Evolutionary conservation across 2,113 vertebrate species (phyloP), one percentile per base, ranked within the genome.

Genomic region (Chloropsis hardwickii): DNA sequence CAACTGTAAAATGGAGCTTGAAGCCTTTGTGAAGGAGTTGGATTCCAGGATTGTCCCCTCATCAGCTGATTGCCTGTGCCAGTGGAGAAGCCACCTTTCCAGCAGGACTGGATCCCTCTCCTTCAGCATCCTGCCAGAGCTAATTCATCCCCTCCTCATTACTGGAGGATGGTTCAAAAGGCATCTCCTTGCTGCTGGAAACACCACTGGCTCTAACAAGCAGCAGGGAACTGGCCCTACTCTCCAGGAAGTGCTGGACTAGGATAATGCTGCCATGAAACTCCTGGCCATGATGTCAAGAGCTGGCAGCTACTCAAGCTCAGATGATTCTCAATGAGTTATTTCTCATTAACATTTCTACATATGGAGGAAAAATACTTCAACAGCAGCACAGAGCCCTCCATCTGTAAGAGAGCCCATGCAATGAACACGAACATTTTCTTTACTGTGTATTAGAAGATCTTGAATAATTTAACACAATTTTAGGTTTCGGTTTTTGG

Each of bases 301-400:
- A 44, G 47, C 3, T 83, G 79, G 76, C 79, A 87, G 79, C 27
- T 82, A 69, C 91, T 74, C 71, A 77, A 54, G 54, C 66, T 69
- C 67, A 47, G 50, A 82, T 56, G 39, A 85, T 85, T 66, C 78
- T 72, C 53, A 67, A 44, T 7, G 31, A 72, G 42, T 1, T 58
- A 44, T 58, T 85, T 73, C 61, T 95, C 62, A 62, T 89, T 86
- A 82, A 31, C n/a, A 61, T 88, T 91, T 86, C 58, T 85, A 17
- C 27, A 60, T 47, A 70, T 11, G n/a, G 78, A 77, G 28, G 78
- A 58, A 86, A 89, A 92, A 64, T 27, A 79, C 37, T 72, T 65
- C 53, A 92, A 25, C 12, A 79, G 40, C 48, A 91, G 29, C 42
- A 31, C 23, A 40, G 62, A 77, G 19, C 50, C 10, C 50, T 70